phyloP scores from a whole-genome alignment of 2,797 vertebrate species.

The Monodelphis domestica region DNA sequence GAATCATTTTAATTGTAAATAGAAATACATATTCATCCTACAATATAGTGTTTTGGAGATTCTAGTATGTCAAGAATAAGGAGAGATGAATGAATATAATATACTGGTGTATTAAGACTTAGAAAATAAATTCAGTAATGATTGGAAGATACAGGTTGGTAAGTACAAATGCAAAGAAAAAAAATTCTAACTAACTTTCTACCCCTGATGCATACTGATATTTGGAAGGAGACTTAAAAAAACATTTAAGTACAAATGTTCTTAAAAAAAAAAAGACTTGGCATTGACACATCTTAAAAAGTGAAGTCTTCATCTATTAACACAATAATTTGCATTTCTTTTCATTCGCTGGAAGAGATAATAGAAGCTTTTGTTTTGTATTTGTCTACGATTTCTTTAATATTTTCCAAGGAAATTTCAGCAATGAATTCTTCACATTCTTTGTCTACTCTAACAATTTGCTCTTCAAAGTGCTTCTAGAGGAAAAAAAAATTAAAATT shows the following conservation, averaged over 20 bases:
- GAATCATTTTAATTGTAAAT: neutral
- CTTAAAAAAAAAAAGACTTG: neutral
- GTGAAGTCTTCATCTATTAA: neutral
- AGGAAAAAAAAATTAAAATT: conserved; percentile 61
- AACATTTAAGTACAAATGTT: neutral
- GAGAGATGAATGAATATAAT: neutral
- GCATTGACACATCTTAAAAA: neutral
- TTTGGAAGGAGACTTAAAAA: neutral
- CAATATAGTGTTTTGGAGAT: neutral
- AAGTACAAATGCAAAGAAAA: neutral
- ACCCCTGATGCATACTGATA: neutral
- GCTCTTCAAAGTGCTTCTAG: conserved; percentile 87
- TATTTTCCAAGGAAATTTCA: conserved; percentile 81
- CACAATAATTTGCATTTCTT: conserved; percentile 13
- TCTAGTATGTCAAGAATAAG: neutral
- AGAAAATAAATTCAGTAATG: neutral
- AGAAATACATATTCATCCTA: neutral
- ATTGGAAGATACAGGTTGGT: neutral
- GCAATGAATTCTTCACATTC: conserved; percentile 82
- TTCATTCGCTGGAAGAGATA: conserved; percentile 61
- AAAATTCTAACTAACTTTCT: neutral
- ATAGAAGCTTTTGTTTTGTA: conserved; percentile 83
- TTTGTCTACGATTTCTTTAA: conserved; percentile 78
- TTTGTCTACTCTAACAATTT: conserved; percentile 80
- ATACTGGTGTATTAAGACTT: neutral